Conservation (phyloP, 2,797 vertebrate species). For the Aeoliscus strigatus region DNA sequence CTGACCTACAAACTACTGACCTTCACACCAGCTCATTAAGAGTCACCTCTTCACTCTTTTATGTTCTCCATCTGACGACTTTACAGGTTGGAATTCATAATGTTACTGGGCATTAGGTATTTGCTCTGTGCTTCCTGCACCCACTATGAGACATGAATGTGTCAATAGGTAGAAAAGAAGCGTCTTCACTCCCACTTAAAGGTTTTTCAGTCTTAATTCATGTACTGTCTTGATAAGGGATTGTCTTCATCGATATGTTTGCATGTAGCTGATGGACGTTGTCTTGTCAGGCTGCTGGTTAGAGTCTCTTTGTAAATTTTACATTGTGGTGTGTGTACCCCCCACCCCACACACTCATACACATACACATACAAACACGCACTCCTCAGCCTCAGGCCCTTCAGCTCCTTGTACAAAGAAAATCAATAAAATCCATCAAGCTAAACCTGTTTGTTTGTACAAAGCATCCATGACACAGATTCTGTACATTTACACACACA, state of each 20-base stretch:
- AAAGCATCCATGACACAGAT: conserved; percentile 52
- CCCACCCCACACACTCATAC: no score
- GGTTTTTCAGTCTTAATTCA: conserved; percentile 2
- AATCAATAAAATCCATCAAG: conserved; percentile 69
- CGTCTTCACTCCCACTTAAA: neutral
- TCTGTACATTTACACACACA: conserved; percentile 13
- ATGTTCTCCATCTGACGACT: neutral
- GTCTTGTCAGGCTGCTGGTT: conserved; percentile 21
- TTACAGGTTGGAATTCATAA: neutral
- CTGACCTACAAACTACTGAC: conserved; percentile 69
- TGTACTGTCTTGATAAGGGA: conserved; percentile 10
- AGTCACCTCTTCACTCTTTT: conserved; percentile 14
- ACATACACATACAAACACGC: neutral
- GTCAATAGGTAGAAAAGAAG: neutral
- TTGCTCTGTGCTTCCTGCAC: neutral
- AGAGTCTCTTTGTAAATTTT: conserved; percentile 23
- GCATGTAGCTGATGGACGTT: conserved; percentile 6
- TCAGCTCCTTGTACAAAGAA: conserved; percentile 33
- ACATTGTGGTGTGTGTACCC: conserved; percentile 34
- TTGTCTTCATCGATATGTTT: conserved; percentile 3
- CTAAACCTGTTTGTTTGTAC: conserved; percentile 36
- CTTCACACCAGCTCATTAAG: conserved; percentile 41
- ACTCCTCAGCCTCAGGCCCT: conserved; percentile 17
- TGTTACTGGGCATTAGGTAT: neutral
- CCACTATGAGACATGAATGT: neutral